phyloP scores from a whole-genome alignment of 2,888 invertebrate genomes.

The Ormyrus pomaceus region DNA sequence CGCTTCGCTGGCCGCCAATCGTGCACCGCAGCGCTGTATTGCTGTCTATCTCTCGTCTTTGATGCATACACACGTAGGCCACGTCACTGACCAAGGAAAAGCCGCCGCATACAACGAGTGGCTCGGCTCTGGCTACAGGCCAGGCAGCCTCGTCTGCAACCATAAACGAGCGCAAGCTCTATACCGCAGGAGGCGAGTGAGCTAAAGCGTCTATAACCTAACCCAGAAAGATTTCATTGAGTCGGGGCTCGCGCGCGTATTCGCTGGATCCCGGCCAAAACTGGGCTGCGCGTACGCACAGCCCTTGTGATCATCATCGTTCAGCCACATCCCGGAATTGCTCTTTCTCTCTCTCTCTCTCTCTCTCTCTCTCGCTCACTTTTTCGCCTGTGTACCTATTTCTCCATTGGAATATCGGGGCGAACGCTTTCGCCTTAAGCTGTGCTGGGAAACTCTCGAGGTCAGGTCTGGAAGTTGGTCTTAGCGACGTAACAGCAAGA shows the following conservation, averaged over 20 bases:
- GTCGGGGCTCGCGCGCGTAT: constrained; percentile 62
- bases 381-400: neutral
- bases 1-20: constrained; percentile 55
- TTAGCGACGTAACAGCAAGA: neutral
- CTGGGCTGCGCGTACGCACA: constrained; percentile 57
- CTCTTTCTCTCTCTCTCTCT: neutral
- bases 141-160: constrained; percentile 61
- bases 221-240: constrained; percentile 75
- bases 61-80: constrained; percentile 54
- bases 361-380: neutral
- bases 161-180: constrained; percentile 62
- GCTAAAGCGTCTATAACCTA: constrained; percentile 64
- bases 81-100: constrained; percentile 60
- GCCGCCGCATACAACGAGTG: constrained; percentile 50
- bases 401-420: neutral
- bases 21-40: neutral
- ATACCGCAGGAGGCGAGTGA: constrained; percentile 60
- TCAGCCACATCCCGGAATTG: constrained; percentile 51
- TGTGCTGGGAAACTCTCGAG: neutral
- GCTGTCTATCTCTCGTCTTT: constrained; percentile 5
- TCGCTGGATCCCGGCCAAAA: constrained; percentile 71
- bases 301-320: constrained; percentile 63
- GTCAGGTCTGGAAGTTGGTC: neutral
- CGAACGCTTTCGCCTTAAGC: neutral
- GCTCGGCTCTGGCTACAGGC: constrained; percentile 63